Conservation (phyloP, 2,888 invertebrate genomes). For the Meteorus colon region DNA sequence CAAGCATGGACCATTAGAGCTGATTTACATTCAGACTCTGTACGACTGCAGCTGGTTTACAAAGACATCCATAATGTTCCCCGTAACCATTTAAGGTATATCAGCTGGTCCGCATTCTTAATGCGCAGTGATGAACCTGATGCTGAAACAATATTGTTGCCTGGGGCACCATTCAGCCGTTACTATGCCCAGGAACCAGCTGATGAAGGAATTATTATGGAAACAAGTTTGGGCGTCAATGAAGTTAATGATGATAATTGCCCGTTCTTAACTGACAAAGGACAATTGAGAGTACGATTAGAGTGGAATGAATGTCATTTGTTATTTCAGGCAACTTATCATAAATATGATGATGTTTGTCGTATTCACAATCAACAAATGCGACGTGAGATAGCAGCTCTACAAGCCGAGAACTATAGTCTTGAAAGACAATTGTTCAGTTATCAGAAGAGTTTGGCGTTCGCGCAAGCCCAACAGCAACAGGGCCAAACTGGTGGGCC, state of each 20-base stretch:
- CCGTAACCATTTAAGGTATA: conserved; percentile 82
- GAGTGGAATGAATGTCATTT: conserved; percentile 89
- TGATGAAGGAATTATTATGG: conserved; percentile 88
- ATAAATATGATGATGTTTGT: conserved; percentile 87
- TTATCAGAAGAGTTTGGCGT: conserved; percentile 86
- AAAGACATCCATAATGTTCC: conserved; percentile 87
- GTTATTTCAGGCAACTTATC: conserved; percentile 87
- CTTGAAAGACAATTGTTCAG: conserved; percentile 88
- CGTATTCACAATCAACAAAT: conserved; percentile 88
- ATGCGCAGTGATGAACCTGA: conserved; percentile 78
- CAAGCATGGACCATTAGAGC: conserved; percentile 85
- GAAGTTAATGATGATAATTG: conserved; percentile 82
- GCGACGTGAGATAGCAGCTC: conserved; percentile 85
- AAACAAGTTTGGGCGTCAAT: conserved; percentile 83
- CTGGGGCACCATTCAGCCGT: conserved; percentile 84
- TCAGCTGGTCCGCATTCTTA: conserved; percentile 83
- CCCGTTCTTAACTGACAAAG: conserved; percentile 82
- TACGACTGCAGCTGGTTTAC: conserved; percentile 83
- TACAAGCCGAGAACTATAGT: conserved; percentile 89
- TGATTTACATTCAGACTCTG: conserved; percentile 84
- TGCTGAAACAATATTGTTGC: conserved; percentile 80
- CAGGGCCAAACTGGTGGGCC: conserved; percentile 57
- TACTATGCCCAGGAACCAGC: conserved; percentile 87
- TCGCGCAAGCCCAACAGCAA: conserved; percentile 78
- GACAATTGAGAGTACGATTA: conserved; percentile 83